These are phyloP conservation scores for Alitta virens DNA, from an alignment of 2,888 invertebrate species.

Conservation along the genomic window DNA sequence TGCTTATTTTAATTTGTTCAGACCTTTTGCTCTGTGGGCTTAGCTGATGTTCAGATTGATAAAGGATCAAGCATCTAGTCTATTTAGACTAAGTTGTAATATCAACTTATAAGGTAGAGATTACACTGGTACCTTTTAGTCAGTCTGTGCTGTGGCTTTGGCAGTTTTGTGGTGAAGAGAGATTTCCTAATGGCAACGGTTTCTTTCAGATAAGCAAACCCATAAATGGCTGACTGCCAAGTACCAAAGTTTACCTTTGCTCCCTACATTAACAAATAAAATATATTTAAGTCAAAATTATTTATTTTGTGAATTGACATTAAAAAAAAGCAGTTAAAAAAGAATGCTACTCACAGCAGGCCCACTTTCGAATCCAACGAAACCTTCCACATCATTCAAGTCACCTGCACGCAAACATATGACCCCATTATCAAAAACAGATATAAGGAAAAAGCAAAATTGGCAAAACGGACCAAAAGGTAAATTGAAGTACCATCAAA, in stretches of 20 bases:
- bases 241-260: conserved; percentile 74
- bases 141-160: conserved; percentile 37
- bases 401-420: conserved; percentile 60
- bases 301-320: not conserved
- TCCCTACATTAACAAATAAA: conserved; percentile 27
- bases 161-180: conserved; percentile 64
- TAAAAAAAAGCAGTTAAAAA: too few species aligned
- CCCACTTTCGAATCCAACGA: conserved; percentile 59
- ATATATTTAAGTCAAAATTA: not conserved
- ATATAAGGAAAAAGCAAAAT: too few species aligned
- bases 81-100: too few species aligned
- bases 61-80: too few species aligned
- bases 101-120: too few species aligned
- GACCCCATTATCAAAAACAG: too few species aligned
- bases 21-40: too few species aligned
- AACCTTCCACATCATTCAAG: conserved; percentile 72
- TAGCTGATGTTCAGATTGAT: too few species aligned
- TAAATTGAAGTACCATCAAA: conserved; percentile 37
- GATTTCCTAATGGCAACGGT: conserved; percentile 67
- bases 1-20: too few species aligned
- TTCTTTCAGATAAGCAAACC: conserved; percentile 68
- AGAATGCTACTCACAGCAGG: conserved; percentile 36
- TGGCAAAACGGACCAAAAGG: too few species aligned
- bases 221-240: conserved; percentile 83
- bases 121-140: conserved; percentile 40